phyloP scores from a whole-genome alignment of 2,888 invertebrate genomes.

The Sclerodermus sp. region DNA sequence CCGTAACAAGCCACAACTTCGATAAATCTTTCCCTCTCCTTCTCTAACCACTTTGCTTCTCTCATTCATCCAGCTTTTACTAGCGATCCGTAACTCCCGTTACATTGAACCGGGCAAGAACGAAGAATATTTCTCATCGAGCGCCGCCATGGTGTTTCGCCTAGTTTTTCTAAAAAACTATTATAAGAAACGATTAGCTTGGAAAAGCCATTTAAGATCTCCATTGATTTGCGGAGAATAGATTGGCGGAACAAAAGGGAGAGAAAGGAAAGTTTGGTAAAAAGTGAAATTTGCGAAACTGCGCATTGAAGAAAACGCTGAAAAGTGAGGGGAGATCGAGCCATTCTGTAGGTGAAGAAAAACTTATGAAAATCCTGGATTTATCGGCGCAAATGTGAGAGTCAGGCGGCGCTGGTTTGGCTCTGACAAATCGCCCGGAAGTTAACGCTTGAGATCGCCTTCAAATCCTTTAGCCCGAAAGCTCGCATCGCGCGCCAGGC shows the following conservation, averaged over 20 bases:
- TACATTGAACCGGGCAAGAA: too few species aligned
- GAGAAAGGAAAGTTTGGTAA: slow-evolving; percentile 3
- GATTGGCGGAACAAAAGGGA: slow-evolving; percentile 1
- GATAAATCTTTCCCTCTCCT: slow-evolving; percentile 34
- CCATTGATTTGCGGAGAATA: too few species aligned
- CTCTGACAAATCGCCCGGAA: slow-evolving; percentile 50
- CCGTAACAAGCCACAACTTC: slow-evolving; percentile 42
- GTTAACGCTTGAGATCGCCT: slow-evolving; percentile 40
- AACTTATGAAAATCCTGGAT: slow-evolving; percentile 46
- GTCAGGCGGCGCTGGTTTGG: slow-evolving; percentile 23
- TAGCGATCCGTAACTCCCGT: too few species aligned
- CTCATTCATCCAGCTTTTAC: not conserved
- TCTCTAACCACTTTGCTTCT: slow-evolving; percentile 3
- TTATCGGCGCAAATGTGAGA: slow-evolving; percentile 33
- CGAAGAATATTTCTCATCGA: too few species aligned
- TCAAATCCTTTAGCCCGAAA: slow-evolving; percentile 18
- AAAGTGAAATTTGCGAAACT: slow-evolving; percentile 7
- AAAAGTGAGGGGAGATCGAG: not conserved
- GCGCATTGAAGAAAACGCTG: not conserved
- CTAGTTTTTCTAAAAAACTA: too few species aligned
- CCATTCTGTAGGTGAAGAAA: slow-evolving; percentile 1
- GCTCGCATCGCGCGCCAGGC: slow-evolving; percentile 8
- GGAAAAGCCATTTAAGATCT: too few species aligned
- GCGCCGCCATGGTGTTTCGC: too few species aligned
- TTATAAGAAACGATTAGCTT: too few species aligned